phyloP scores from a whole-genome alignment of 1,140 invertebrate genomes.

The Bombus soroeensis region DNA sequence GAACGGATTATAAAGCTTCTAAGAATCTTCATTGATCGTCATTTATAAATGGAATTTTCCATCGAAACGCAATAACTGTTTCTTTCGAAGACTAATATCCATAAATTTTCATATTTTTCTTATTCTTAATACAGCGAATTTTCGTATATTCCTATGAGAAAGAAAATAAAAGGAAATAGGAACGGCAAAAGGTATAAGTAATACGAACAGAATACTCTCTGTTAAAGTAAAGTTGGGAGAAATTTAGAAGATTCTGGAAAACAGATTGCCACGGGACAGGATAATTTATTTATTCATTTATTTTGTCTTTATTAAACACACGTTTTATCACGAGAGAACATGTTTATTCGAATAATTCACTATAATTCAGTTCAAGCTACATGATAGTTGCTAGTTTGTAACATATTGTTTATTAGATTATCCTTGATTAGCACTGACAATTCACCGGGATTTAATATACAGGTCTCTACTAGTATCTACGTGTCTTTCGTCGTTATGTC shows the following conservation, averaged over 20 bases:
- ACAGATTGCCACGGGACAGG: not conserved
- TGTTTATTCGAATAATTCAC: conserved; percentile 80
- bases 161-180: not conserved
- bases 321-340: conserved; percentile 80
- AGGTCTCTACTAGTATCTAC: conserved; percentile 76
- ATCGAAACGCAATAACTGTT: not conserved
- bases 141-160: not conserved
- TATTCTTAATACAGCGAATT: not conserved
- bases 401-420: conserved; percentile 74
- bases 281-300: not conserved
- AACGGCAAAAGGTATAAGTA: not conserved
- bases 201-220: not conserved
- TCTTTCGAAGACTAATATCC: not conserved
- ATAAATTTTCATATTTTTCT: not conserved
- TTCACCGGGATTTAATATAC: conserved; percentile 76
- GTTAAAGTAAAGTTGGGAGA: not conserved
- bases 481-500: conserved; percentile 57
- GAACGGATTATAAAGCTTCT: conserved; percentile 9
- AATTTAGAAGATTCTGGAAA: not conserved
- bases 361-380: conserved; percentile 76
- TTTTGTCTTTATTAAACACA: conserved; percentile 24
- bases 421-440: conserved; percentile 74
- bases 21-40: not conserved
- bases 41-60: not conserved
- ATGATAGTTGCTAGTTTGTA: conserved; percentile 75